phyloP scores from a whole-genome alignment of 2,113 vertebrate species.

The Pimephales promelas region DNA sequence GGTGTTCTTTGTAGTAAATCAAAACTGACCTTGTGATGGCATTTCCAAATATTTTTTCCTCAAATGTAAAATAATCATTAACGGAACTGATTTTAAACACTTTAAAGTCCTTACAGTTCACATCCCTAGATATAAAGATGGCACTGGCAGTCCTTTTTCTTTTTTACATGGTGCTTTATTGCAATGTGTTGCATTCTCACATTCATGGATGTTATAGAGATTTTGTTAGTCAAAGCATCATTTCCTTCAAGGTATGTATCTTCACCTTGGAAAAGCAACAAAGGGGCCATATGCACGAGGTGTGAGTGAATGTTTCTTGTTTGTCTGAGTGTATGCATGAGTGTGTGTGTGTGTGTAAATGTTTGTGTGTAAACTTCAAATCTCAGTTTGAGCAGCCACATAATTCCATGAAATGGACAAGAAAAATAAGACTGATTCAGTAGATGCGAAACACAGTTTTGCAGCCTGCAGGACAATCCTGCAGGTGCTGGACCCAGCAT shows the following conservation, averaged over 20 bases:
- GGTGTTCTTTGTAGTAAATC: background rate
- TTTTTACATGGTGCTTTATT: conserved; percentile 82
- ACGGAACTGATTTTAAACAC: background rate
- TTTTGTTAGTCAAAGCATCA: conserved; percentile 82
- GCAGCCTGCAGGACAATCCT: conserved; percentile 68
- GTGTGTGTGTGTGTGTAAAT: conserved; percentile 48
- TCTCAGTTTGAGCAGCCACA: conserved; percentile 72
- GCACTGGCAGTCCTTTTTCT: conserved; percentile 55
- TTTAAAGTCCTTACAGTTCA: background rate
- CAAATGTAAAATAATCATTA: background rate
- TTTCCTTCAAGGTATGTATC: conserved; percentile 78
- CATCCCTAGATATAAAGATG: background rate
- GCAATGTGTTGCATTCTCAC: conserved; percentile 85
- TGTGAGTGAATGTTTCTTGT: conserved; percentile 59
- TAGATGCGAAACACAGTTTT: conserved; percentile 69
- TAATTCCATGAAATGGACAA: conserved; percentile 66
- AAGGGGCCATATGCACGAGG: conserved; percentile 74
- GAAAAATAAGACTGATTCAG: conserved; percentile 73
- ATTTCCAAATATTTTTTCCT: background rate
- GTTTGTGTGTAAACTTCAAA: conserved; percentile 70
- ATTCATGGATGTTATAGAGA: conserved; percentile 83
- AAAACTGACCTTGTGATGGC: background rate
- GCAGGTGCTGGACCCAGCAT: conserved; percentile 73
- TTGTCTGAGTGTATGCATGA: conserved; percentile 52
- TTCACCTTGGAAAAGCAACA: conserved; percentile 74